phyloP scores from a whole-genome alignment of 2,888 invertebrate genomes.

The Chymomyza fuscimana region DNA sequence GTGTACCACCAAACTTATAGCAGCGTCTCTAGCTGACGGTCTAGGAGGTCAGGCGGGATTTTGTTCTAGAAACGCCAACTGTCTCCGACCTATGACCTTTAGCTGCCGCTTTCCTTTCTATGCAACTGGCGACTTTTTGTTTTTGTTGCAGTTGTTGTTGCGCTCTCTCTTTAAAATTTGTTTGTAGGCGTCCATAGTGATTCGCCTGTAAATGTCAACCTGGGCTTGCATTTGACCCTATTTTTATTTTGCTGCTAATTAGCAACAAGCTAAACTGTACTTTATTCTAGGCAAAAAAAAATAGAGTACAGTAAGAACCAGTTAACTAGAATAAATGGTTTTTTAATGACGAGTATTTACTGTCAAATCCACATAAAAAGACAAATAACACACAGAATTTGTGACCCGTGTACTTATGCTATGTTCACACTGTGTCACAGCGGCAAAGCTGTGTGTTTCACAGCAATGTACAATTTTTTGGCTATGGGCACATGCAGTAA shows the following conservation, averaged over 20 bases:
- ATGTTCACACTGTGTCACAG: background rate
- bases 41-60: background rate
- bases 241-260: background rate
- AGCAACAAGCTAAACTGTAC: background rate
- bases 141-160: constrained; percentile 6
- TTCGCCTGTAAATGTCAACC: constrained; percentile 24
- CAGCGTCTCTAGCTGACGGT: constrained; percentile 1
- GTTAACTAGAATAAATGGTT: background rate
- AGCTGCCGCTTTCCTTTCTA: constrained; percentile 33
- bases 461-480: too few species aligned
- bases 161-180: background rate
- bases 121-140: constrained; percentile 25
- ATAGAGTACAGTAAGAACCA: background rate
- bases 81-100: constrained; percentile 68
- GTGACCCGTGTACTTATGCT: background rate
- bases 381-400: too few species aligned
- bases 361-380: too few species aligned
- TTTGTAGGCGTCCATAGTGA: background rate
- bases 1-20: too few species aligned
- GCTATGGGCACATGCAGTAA: too few species aligned
- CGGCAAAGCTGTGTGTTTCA: too few species aligned
- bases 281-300: background rate
- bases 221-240: constrained; percentile 3
- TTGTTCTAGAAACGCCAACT: constrained; percentile 61
- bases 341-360: too few species aligned